A percentile compares a stretch with the other conserved stretches of the same genome.
Evolutionary conservation across 2,888 invertebrate species (phyloP).

Genomic region (Eupithecia vulgata): DNA sequence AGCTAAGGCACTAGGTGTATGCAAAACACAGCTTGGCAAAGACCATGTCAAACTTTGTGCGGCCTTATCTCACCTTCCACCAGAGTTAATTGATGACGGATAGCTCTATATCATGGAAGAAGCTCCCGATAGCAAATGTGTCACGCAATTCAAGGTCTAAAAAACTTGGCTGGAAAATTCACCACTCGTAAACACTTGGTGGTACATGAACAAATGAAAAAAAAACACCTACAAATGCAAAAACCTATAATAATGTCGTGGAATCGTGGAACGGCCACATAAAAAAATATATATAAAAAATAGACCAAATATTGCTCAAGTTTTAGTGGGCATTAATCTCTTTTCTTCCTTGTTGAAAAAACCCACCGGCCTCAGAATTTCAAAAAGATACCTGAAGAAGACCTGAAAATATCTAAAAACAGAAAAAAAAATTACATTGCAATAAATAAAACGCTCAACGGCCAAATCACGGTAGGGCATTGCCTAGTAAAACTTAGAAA

Average conservation of each 20-base stretch:
- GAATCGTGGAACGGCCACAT: slow-evolving; percentile 30
- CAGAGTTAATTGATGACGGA: slow-evolving; percentile 22
- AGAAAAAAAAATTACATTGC: not conserved
- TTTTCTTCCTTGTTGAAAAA: slow-evolving; percentile 3
- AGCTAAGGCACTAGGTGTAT: slow-evolving; percentile 27
- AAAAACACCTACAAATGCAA: slow-evolving; percentile 22
- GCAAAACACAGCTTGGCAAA: slow-evolving; percentile 22
- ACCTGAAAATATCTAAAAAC: not conserved
- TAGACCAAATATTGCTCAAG: slow-evolving; percentile 29
- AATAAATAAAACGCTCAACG: not conserved
- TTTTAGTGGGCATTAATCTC: slow-evolving; percentile 22
- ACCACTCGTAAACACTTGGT: slow-evolving; percentile 17
- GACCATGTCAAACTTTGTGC: slow-evolving; percentile 25
- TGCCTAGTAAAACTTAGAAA: no score
- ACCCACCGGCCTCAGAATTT: not conserved
- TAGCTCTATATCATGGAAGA: no score
- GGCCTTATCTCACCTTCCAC: no score
- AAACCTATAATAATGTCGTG: slow-evolving; percentile 34
- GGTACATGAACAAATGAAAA: no score
- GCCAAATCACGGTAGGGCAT: no score
- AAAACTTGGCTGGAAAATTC: slow-evolving; percentile 25
- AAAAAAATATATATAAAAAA: slow-evolving; percentile 26
- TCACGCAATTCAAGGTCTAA: slow-evolving; percentile 22
- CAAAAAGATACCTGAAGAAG: not conserved
- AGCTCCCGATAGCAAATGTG: slow-evolving; percentile 8